A percentile compares a stretch with the other conserved stretches of the same genome.
Conservation (phyloP, 2,797 vertebrate genomes). For the Scyliorhinus canicula region DNA sequence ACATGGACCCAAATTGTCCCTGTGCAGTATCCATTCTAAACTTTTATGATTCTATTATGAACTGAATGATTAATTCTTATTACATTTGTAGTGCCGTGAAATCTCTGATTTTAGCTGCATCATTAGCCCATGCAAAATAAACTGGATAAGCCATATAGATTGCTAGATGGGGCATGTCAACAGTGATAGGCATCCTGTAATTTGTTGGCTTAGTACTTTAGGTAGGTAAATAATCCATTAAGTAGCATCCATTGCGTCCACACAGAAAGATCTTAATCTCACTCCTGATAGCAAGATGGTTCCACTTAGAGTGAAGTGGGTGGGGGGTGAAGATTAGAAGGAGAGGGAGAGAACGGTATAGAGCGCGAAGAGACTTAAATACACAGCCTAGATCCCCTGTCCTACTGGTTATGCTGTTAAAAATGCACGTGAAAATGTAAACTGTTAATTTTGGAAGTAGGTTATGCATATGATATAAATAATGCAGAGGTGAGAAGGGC, state of each 20-base stretch:
- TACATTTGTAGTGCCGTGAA: not conserved
- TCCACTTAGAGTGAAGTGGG: not conserved
- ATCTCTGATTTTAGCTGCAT: not conserved
- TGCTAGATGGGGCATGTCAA: not conserved
- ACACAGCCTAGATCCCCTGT: not conserved
- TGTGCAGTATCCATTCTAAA: too few species aligned
- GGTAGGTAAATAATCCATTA: not conserved
- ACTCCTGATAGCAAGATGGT: not conserved
- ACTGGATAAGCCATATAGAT: not conserved
- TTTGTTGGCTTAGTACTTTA: not conserved
- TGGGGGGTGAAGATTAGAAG: not conserved
- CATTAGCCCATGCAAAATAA: not conserved
- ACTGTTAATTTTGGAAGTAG: not conserved
- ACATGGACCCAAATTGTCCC: too few species aligned
- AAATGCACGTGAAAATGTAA: not conserved
- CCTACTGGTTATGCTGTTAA: not conserved
- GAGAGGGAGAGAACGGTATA: not conserved
- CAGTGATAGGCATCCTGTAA: not conserved
- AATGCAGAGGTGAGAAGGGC: not conserved
- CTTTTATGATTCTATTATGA: too few species aligned
- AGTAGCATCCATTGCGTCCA: not conserved
- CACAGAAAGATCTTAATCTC: not conserved
- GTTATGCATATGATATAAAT: not conserved
- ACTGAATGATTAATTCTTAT: not conserved
- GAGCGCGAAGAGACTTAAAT: not conserved